Evolutionary conservation across 2,888 invertebrate genomes (phyloP), one percentile per base, ranked within the genome.

Genomic region (Trissolcus brochymenae): DNA sequence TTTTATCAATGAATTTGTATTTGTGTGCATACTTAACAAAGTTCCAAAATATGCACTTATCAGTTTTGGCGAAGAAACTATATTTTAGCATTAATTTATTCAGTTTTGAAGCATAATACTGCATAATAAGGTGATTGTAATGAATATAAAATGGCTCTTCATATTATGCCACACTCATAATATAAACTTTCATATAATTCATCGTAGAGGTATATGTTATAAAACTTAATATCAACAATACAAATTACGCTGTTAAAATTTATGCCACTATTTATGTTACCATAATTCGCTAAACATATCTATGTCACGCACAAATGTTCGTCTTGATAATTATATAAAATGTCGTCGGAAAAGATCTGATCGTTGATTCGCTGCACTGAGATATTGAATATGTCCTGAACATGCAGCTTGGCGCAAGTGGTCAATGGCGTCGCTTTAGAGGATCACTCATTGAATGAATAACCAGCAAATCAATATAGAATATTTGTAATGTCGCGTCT

Each of bases 381-480:
- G 35, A 35, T n/a, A 43, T 59, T 51, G 17, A 67, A 49, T 55
- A 49, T 41, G 16, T 56, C 41, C 57, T 14, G 51, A 57, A 66
- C 51, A 16, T 16, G n/a, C n/a, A n/a, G n/a, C 21, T 13, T 13
- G 21, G 11, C 17, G 19, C 17, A 13, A 61, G 21, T 61, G 49
- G 61, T 68, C 68, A 68, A 68, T 68, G 51, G 49, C 61, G 19
- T 9, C 35, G 11, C 35, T 61, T 40, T 46, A 70, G 56, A 62
- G 56, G 41, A 70, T 49, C 55, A 56, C 50, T 62, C 14, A 25
- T 35, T 25, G 49, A 61, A 70, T 70, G 60, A 70, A 70, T 62
- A 29, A 41, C 14, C 29, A 13, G 35, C 19, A 50, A 56, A 56
- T 43, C 61, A 35, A 35, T 56, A 21, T 41, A 46, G 49, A 50